Conservation (phyloP, 2,797 vertebrate species). For the Sylvia borin region DNA sequence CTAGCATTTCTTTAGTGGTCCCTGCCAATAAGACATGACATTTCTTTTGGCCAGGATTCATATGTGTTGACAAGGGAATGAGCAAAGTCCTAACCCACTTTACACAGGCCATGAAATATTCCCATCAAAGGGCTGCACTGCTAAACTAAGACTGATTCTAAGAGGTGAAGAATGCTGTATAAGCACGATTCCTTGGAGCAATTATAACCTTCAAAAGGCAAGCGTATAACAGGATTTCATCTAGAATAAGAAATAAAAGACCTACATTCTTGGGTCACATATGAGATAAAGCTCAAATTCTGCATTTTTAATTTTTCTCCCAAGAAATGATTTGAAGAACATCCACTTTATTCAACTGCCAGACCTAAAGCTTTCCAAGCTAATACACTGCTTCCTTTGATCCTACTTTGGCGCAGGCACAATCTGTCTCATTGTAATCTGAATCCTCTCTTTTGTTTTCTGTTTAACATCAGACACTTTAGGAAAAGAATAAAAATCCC, state of each 20-base stretch:
- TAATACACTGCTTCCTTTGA: conserved; percentile 30
- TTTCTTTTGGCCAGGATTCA: conserved; percentile 1
- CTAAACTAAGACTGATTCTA: background rate
- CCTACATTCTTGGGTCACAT: background rate
- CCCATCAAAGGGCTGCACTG: background rate
- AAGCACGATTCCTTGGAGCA: background rate
- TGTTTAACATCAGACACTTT: background rate
- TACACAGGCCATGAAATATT: background rate
- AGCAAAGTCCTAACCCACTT: conserved; percentile 5
- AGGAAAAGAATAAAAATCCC: background rate
- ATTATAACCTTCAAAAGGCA: conserved; percentile 31
- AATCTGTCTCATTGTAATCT: background rate
- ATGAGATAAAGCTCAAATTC: conserved; percentile 3
- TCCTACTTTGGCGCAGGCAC: background rate
- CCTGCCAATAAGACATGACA: background rate
- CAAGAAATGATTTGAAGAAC: conserved; percentile 24
- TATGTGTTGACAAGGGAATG: background rate
- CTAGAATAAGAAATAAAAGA: conserved; percentile 12
- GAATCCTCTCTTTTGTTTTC: conserved; percentile 30
- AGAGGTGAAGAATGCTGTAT: conserved; percentile 5
- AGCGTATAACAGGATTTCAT: conserved; percentile 23
- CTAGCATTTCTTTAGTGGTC: background rate
- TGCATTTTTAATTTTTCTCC: background rate
- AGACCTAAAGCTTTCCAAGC: conserved; percentile 44
- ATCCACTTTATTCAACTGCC: conserved; percentile 47